These are phyloP conservation scores for Raja brachyura DNA, from an alignment of 2,113 vertebrate species.

Conservation along the genomic window DNA sequence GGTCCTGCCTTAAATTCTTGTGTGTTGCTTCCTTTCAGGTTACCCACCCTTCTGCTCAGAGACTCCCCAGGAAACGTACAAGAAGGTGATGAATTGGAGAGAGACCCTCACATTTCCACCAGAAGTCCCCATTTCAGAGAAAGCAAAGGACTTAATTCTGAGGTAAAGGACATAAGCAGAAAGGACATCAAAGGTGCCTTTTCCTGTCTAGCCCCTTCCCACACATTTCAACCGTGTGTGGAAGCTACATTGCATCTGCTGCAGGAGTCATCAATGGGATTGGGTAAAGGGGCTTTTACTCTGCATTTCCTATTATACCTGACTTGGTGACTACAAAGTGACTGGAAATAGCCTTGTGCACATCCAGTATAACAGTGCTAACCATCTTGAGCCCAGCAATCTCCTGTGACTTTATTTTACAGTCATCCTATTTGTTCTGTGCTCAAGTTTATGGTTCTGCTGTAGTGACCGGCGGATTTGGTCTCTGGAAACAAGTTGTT, in stretches of 20 bases:
- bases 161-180: constrained; percentile 55
- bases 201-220: neutral
- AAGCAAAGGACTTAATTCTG: constrained; percentile 95
- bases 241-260: neutral
- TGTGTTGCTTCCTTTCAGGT: constrained; percentile 56
- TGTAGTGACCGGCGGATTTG: neutral
- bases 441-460: no score
- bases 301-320: no score
- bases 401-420: no score
- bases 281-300: neutral
- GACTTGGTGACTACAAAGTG: neutral
- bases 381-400: no score
- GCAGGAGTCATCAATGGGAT: neutral
- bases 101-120: constrained; percentile 92
- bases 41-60: constrained; percentile 97
- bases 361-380: no score
- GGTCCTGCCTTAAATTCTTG: neutral
- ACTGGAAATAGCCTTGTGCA: neutral
- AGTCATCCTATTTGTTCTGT: no score
- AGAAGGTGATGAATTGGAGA: constrained; percentile 98
- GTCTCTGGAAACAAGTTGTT: neutral
- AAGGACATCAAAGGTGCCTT: neutral
- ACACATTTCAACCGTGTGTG: neutral
- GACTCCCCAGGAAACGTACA: constrained; percentile 95
- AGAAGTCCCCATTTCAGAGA: constrained; percentile 95